A percentile compares a stretch with the other conserved stretches of the same genome.
phyloP scores from a whole-genome alignment of 2,797 vertebrate species.

The Delichon dasypus region DNA sequence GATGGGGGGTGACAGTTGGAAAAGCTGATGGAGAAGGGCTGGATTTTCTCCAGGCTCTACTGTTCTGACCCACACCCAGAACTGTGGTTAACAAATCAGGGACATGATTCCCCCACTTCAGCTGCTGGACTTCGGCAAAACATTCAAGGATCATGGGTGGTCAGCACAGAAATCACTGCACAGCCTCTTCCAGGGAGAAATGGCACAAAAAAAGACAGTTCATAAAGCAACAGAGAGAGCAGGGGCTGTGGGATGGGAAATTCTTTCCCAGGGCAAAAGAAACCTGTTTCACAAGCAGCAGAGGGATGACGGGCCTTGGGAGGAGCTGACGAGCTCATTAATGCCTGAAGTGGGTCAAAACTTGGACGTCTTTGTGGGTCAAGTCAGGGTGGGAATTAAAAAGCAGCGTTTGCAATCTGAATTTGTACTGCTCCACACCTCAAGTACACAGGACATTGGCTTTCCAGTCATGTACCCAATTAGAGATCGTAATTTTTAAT shows the following conservation, averaged over 20 bases:
- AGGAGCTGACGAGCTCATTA: not conserved
- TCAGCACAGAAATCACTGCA: not conserved
- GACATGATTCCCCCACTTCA: not conserved
- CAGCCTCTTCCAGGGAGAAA: not conserved
- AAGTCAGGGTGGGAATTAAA: not conserved
- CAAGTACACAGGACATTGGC: not conserved
- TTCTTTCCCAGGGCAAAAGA: not conserved
- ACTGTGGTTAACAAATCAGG: not conserved
- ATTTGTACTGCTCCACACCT: not conserved
- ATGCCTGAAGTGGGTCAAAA: not conserved
- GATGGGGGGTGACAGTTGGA: not conserved
- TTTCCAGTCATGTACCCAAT: constrained; percentile 3
- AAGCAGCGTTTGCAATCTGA: not conserved
- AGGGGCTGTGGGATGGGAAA: not conserved
- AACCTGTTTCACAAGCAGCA: not conserved
- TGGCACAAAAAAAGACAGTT: not conserved
- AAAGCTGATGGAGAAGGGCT: constrained; percentile 21
- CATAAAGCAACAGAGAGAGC: not conserved
- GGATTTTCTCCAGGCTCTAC: constrained; percentile 36
- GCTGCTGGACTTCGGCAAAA: not conserved
- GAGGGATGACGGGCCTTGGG: not conserved
- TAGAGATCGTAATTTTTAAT: constrained; percentile 20
- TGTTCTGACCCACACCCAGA: constrained; percentile 3
- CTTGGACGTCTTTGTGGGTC: not conserved
- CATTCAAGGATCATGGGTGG: not conserved